phyloP scores from a whole-genome alignment of 2,797 vertebrate genomes.

The Protosalanx chinensis region DNA sequence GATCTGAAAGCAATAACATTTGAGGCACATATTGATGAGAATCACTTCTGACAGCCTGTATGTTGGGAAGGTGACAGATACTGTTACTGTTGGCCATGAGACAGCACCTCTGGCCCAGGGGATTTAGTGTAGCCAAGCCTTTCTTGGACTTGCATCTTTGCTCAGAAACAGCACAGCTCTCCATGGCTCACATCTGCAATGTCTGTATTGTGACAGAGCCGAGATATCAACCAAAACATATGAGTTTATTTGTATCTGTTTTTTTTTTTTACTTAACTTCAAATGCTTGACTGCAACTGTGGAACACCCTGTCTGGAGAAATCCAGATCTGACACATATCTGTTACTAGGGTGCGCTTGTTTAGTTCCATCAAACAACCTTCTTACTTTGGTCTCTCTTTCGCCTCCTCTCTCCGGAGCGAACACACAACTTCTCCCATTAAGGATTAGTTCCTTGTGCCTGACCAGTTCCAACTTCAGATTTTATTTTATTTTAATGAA shows the following conservation, averaged over 20 bases:
- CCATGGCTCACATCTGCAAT: slow-evolving; percentile 33
- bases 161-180: not conserved
- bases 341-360: slow-evolving; percentile 3
- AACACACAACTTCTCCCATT: slow-evolving; percentile 34
- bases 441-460: slow-evolving; percentile 74
- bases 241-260: not conserved
- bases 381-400: not conserved
- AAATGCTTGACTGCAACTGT: slow-evolving; percentile 40
- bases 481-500: slow-evolving; percentile 27
- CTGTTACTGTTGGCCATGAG: not conserved
- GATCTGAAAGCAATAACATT: slow-evolving; percentile 37
- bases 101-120: not conserved
- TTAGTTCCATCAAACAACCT: not conserved
- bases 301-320: slow-evolving; percentile 14
- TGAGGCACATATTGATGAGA: slow-evolving; percentile 37
- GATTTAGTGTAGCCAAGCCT: not conserved
- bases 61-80: not conserved
- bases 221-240: slow-evolving; percentile 54
- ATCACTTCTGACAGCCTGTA: not conserved
- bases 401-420: slow-evolving; percentile 6
- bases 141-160: not conserved
- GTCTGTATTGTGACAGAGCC: slow-evolving; percentile 1
- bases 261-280: slow-evolving; percentile 9
- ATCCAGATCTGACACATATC: slow-evolving; percentile 28
- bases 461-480: slow-evolving; percentile 67